Base-by-base conservation (phyloP, 2,888 invertebrate genomes). In the Limenitis camilla region DNA sequence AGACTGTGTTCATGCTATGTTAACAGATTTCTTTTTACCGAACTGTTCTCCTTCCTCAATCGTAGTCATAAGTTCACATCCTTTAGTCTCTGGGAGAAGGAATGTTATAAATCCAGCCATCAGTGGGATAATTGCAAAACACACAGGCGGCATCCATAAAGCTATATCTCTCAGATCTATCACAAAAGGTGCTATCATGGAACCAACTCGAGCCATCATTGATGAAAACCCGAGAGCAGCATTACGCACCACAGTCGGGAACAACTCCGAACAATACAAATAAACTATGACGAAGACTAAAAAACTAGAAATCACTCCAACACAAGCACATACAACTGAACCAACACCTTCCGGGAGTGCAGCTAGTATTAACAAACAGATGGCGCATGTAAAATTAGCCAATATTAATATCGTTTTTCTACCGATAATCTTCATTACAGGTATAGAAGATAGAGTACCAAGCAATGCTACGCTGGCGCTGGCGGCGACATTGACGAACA, bases 171-270 rank as follows among this genome's bases (percentile, higher is more conserved):
- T 79, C 66, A 92, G 66, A 28, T 90, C 90, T 19, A 93, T 91
- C 6, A 97, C 90, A 68, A 94, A 94, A 0, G 96, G 96, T 0
- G 96, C 95, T 7, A 92, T 63, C 89, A 96, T 94, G 0, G 96
- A 95, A 0, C 97, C 97, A 28, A 96, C 83, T 60, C 96, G 89
- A 0, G 96, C 96, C 68, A 92, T 90, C 92, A 95, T 94, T 0
- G 96, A 96, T n/a, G 94, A 93, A n/a, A 93, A 89, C 0, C 97
- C 97, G 50, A 97, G 89, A 0, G 95, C 96, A 43, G 93, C 92
- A 66, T 96, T 96, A 32, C 97, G 88, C 2, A 96, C 92, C 2
- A 96, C 93, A 0, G 97, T 97, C 0, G 97, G 97, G 66, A 96
- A 96, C 45, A 96, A 72, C 78, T 97, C 97, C 0, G 95, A 92